Evolutionary conservation across 1,140 invertebrate species (phyloP), one percentile per base, ranked within the genome.

Genomic region (Dreissena rostriformis): DNA sequence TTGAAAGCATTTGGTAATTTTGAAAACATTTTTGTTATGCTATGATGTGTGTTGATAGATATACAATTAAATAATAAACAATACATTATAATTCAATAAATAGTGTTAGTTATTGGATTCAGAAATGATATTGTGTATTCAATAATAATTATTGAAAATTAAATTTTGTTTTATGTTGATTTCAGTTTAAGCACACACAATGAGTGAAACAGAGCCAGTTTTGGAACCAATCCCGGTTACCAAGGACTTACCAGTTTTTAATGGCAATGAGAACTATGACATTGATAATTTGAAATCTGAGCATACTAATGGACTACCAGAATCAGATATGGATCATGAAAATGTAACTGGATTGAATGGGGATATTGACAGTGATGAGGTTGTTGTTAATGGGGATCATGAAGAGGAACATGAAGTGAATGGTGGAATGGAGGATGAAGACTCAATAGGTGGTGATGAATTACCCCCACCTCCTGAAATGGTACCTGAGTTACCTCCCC

Each of bases 401-500:
- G 52, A 74, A 53, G 68, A 51, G 1, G 66, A 68, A 57, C 55
- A 74, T n/a, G 55, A 51, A 12, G 51, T 22, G 10, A 29, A 65
- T 53, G 57, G 51, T 14, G 61, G 24, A 11, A 28, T 5, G 12
- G 63, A 75, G 22, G 74, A 77, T 63, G 55, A 65, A 39, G 61
- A 75, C 26, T 39, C 67, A 12, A 68, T 53, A 52, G 80, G 39
- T 14, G 74, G 52, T 12, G 80, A 82, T 67, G 72, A 74, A 52
- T 68, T 82, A 74, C 80, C 80, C 51, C 80, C 80, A 12, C 80
- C 80, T 22, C 80, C 80, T 67, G 80, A 82, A 26, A n/a, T 74
- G 55, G 72, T 82, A 29, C 70, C 80, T 8, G 80, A 82, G 11
- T 28, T 82, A 26, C 80, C 72, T 11, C 80, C 72, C 26, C 80